These are phyloP conservation scores for Carcinoscorpius rotundicauda DNA, from an alignment of 1,140 invertebrate genomes.

Conservation along the genomic window DNA sequence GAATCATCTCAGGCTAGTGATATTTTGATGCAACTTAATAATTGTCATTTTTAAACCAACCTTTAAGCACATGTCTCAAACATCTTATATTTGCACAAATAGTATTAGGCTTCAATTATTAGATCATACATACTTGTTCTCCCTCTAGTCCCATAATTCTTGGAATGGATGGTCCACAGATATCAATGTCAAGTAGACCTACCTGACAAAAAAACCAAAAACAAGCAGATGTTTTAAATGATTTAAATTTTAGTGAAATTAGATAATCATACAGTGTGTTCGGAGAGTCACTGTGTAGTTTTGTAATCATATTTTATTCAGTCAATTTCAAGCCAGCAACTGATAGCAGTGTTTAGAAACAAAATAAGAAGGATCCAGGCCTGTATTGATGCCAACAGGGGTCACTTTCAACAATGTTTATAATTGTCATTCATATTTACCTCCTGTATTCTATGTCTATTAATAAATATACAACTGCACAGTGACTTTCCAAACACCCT, in stretches of 20 bases:
- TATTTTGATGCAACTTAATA: neutral
- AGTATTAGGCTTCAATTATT: slow-evolving; percentile 1
- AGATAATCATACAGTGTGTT: too few relatives aligned
- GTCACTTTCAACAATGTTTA: too few relatives aligned
- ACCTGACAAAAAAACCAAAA: slow-evolving; percentile 42
- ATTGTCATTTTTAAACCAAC: neutral
- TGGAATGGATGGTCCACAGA: slow-evolving; percentile 71
- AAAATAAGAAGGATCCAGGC: too few relatives aligned
- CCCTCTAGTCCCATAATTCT: slow-evolving; percentile 43
- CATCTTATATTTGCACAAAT: neutral
- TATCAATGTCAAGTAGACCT: slow-evolving; percentile 79
- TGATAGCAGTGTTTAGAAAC: too few relatives aligned
- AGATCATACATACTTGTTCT: slow-evolving; percentile 36
- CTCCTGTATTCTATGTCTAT: too few relatives aligned
- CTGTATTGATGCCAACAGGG: too few relatives aligned
- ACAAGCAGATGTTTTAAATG: slow-evolving; percentile 1
- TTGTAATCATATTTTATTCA: too few relatives aligned
- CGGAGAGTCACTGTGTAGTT: too few relatives aligned
- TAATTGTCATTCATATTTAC: too few relatives aligned
- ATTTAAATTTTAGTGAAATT: neutral
- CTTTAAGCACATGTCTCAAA: neutral
- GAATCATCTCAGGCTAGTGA: neutral
- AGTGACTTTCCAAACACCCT: too few relatives aligned
- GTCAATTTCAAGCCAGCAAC: too few relatives aligned
- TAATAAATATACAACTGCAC: too few relatives aligned